A percentile compares a stretch with the other conserved stretches of the same genome.
Conservation (phyloP, 2,888 invertebrate genomes). For the Oxystoma pomonae region DNA sequence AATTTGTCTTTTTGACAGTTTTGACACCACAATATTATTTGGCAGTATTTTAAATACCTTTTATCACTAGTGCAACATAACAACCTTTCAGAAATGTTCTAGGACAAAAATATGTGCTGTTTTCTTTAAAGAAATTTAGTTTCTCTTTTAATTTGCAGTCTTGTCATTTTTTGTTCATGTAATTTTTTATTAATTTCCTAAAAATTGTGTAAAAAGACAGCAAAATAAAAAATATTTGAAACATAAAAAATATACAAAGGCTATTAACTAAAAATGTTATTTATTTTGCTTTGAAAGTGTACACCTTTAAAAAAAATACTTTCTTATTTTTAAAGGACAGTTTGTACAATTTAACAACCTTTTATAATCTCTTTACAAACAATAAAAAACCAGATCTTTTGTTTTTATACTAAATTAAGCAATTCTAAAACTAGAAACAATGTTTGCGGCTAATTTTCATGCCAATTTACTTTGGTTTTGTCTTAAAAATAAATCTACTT, state of each 20-base stretch:
- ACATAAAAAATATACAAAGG: not conserved
- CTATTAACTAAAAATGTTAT: not conserved
- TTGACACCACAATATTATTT: constrained; percentile 44
- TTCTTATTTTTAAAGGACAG: not conserved
- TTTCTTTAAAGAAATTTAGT: too few species aligned
- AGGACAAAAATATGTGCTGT: too few species aligned
- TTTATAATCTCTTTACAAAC: not conserved
- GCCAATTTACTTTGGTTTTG: not conserved
- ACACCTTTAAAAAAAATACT: not conserved
- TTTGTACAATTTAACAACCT: not conserved
- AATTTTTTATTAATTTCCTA: too few species aligned
- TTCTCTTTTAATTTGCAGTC: too few species aligned
- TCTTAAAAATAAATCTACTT: not conserved
- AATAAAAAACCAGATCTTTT: not conserved
- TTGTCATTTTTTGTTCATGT: too few species aligned
- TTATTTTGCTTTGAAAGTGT: not conserved
- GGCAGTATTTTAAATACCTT: constrained; percentile 44
- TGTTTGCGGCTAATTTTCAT: too few species aligned
- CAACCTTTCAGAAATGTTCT: constrained; percentile 45
- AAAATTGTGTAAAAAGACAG: not conserved
- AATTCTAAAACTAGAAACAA: not conserved
- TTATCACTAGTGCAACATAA: constrained; percentile 44
- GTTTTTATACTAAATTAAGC: constrained; percentile 30
- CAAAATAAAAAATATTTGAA: not conserved
- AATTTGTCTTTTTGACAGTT: constrained; percentile 13